These are phyloP conservation scores for Dasyurus viverrinus DNA, from an alignment of 2,113 vertebrate genomes.

Conservation along the genomic window DNA sequence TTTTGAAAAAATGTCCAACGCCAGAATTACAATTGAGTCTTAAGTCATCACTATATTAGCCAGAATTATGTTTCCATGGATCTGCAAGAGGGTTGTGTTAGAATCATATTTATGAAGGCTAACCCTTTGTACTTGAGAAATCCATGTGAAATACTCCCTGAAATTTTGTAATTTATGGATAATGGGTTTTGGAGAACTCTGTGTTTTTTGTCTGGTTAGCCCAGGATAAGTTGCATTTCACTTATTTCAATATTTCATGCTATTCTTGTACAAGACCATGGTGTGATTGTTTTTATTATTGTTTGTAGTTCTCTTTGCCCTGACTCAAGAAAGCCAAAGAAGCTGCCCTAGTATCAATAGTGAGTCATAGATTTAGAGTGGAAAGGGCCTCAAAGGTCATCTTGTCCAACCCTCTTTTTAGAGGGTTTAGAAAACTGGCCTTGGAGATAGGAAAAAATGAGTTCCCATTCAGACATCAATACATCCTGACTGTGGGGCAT, in stretches of 20 bases:
- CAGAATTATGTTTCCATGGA: neutral
- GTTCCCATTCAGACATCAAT: neutral
- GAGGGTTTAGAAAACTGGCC: no score
- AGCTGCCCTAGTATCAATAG: no score
- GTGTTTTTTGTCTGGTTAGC: neutral
- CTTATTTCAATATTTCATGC: neutral
- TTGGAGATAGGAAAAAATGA: no score
- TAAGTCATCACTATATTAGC: neutral
- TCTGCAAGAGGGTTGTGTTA: neutral
- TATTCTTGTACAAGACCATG: neutral
- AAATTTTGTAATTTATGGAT: neutral
- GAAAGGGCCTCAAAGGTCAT: no score
- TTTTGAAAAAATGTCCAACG: neutral
- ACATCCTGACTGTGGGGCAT: neutral
- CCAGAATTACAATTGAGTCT: neutral
- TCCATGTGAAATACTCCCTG: neutral
- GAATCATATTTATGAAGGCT: neutral
- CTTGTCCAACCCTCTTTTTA: no score
- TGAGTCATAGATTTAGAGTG: no score
- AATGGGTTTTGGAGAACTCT: neutral
- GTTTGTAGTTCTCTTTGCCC: neutral
- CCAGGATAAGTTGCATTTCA: neutral
- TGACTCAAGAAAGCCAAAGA: neutral
- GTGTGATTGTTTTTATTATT: neutral
- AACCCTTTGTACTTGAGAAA: neutral